Evolutionary conservation across 1,140 invertebrate genomes (phyloP).

Genomic region (Scaptomyza graminum): DNA sequence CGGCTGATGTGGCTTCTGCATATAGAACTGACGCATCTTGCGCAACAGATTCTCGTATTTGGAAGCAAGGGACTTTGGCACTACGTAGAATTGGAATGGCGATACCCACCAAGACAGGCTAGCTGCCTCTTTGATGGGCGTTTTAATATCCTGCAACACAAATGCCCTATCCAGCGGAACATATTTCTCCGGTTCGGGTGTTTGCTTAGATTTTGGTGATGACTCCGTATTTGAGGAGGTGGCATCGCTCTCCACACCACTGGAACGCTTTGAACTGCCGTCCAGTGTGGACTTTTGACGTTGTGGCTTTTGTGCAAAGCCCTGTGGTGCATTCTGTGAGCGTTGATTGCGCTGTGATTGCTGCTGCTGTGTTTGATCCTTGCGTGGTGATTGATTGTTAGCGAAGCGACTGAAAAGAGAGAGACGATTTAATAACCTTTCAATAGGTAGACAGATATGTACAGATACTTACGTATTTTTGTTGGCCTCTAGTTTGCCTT

Average conservation of each 20-base stretch:
- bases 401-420: slow-evolving; percentile 49
- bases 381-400: slow-evolving; percentile 62
- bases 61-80: slow-evolving; percentile 84
- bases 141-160: slow-evolving; percentile 62
- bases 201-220: slow-evolving; percentile 5
- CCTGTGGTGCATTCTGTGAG: slow-evolving; percentile 75
- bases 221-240: slow-evolving; percentile 33
- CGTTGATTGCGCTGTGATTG: slow-evolving; percentile 58
- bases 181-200: slow-evolving; percentile 72
- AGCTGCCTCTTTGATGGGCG: slow-evolving; percentile 81
- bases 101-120: slow-evolving; percentile 87
- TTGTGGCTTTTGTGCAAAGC: slow-evolving; percentile 69
- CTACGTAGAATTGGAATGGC: slow-evolving; percentile 89
- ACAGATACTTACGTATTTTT: slow-evolving; percentile 61
- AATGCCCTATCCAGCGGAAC: slow-evolving; percentile 81
- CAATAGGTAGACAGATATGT: not conserved
- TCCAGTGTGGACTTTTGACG: slow-evolving; percentile 67
- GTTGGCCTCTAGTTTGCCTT: slow-evolving; percentile 48
- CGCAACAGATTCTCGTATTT: slow-evolving; percentile 88
- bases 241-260: slow-evolving; percentile 52
- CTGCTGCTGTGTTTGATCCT: slow-evolving; percentile 38
- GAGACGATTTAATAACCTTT: not conserved
- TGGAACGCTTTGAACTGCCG: slow-evolving; percentile 56
- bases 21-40: slow-evolving; percentile 88
- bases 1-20: slow-evolving; percentile 84